Base-by-base conservation (phyloP, 2,888 invertebrate species). In the Paralinhomoeus sp. region DNA sequence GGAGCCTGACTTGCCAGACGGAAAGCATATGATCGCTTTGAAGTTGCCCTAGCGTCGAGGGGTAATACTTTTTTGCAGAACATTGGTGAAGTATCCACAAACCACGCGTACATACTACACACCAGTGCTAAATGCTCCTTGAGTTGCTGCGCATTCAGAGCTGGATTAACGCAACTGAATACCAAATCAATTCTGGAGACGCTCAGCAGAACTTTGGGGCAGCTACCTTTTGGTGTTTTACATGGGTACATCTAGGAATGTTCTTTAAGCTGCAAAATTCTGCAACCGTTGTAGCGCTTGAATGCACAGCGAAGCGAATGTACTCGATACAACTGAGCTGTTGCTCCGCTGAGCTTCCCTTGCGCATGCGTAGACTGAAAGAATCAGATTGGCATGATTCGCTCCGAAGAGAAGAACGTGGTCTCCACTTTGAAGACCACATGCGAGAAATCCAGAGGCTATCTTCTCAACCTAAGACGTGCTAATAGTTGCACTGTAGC, bases 161-260 rank as follows among this genome's bases (percentile, higher is more conserved):
- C 49, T 18, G 64, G 64, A 45, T 65, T 64, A 22, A 64, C 54
- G 47, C 60, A 61, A 18, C 62, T 63, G 54, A 67, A 54, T 24
- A 68, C 62, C 2, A 66, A 50, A 2, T 68, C 67, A 18, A 62
- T 63, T n/a, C n/a, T n/a, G n/a, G n/a, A n/a, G n/a, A n/a, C n/a
- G n/a, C n/a, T n/a, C n/a, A n/a, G n/a, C n/a, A n/a, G n/a, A n/a
- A n/a, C n/a, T n/a, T n/a, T n/a, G n/a, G n/a, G n/a, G n/a, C n/a
- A n/a, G n/a, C n/a, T n/a, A n/a, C n/a, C n/a, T n/a, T n/a, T n/a
- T n/a, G n/a, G n/a, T n/a, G n/a, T n/a, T n/a, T n/a, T n/a, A n/a
- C n/a, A n/a, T n/a, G n/a, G n/a, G n/a, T n/a, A n/a, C n/a, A n/a
- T n/a, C n/a, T n/a, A n/a, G n/a, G n/a, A n/a, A n/a, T n/a, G n/a